These are phyloP conservation scores for Pterostichus madidus DNA, from an alignment of 2,888 invertebrate species.

Conservation along the genomic window DNA sequence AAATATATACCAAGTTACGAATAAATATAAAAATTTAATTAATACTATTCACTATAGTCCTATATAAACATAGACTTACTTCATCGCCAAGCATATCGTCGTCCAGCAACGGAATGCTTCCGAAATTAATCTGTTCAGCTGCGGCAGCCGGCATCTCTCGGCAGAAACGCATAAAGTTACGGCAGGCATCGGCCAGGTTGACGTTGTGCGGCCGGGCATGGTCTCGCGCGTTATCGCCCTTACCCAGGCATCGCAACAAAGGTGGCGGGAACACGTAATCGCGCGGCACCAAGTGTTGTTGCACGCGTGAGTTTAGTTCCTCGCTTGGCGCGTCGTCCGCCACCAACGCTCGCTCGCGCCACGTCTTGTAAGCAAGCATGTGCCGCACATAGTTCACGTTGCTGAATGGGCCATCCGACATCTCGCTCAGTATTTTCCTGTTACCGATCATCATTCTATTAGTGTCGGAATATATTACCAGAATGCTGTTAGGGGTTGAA, in stretches of 20 bases:
- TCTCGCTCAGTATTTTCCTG: slow-evolving; percentile 62
- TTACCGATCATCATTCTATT: neutral
- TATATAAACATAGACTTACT: neutral
- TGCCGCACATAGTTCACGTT: slow-evolving; percentile 59
- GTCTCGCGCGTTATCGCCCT: slow-evolving; percentile 31
- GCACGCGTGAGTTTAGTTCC: slow-evolving; percentile 15
- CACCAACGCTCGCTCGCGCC: slow-evolving; percentile 52
- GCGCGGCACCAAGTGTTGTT: slow-evolving; percentile 30
- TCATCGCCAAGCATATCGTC: slow-evolving; percentile 61
- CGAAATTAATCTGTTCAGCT: slow-evolving; percentile 46
- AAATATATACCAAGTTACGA: too few species aligned
- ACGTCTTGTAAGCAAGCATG: slow-evolving; percentile 59
- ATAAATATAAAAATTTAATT: too few species aligned
- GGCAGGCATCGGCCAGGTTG: slow-evolving; percentile 48
- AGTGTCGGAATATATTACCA: neutral
- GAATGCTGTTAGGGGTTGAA: too few species aligned
- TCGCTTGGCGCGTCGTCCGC: slow-evolving; percentile 21
- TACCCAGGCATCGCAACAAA: slow-evolving; percentile 36
- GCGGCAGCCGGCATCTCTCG: slow-evolving; percentile 41
- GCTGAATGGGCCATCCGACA: slow-evolving; percentile 47
- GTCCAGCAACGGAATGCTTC: slow-evolving; percentile 48
- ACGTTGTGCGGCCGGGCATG: slow-evolving; percentile 52
- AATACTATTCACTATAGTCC: too few species aligned
- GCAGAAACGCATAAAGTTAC: slow-evolving; percentile 47
- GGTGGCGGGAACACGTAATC: slow-evolving; percentile 28